Evolutionary conservation across 1,140 invertebrate species (phyloP).

Genomic region (Lordiphosa mommai): DNA sequence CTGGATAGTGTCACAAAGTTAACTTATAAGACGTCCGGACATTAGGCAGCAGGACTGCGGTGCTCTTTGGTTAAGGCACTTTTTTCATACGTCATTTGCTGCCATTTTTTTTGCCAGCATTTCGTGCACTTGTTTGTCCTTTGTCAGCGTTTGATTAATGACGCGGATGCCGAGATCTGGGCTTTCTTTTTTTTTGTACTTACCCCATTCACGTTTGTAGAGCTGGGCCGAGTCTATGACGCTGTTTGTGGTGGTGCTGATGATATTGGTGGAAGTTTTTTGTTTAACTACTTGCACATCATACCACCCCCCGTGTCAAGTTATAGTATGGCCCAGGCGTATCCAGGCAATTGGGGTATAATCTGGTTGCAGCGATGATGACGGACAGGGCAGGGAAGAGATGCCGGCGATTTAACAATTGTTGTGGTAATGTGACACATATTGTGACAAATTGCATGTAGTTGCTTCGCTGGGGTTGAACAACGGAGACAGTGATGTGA

Average conservation of each 20-base stretch:
- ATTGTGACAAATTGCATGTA: constrained; percentile 79
- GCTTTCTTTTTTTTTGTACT: constrained; percentile 41
- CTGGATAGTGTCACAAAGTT: neutral
- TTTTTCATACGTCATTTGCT: constrained; percentile 27
- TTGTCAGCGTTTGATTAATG: constrained; percentile 62
- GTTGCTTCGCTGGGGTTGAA: constrained; percentile 15
- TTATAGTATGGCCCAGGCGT: constrained; percentile 18
- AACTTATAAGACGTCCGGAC: constrained; percentile 11
- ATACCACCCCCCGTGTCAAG: constrained; percentile 2
- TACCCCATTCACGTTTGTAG: constrained; percentile 22
- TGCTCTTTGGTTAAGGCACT: constrained; percentile 1
- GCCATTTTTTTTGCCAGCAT: no score
- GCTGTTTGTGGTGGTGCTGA: constrained; percentile 23
- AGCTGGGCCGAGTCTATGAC: constrained; percentile 10
- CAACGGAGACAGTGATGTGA: constrained; percentile 23
- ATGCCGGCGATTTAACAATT: constrained; percentile 68
- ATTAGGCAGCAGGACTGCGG: constrained; percentile 14
- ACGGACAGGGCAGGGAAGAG: constrained; percentile 13
- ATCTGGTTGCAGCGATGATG: constrained; percentile 65
- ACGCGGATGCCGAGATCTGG: constrained; percentile 19
- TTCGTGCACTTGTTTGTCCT: constrained; percentile 39
- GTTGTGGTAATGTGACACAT: constrained; percentile 80
- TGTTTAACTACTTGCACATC: constrained; percentile 58
- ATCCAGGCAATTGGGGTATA: constrained; percentile 71
- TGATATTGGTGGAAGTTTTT: constrained; percentile 13